Evolutionary conservation across 2,113 vertebrate species (phyloP).

Genomic region (Chitala chitala): DNA sequence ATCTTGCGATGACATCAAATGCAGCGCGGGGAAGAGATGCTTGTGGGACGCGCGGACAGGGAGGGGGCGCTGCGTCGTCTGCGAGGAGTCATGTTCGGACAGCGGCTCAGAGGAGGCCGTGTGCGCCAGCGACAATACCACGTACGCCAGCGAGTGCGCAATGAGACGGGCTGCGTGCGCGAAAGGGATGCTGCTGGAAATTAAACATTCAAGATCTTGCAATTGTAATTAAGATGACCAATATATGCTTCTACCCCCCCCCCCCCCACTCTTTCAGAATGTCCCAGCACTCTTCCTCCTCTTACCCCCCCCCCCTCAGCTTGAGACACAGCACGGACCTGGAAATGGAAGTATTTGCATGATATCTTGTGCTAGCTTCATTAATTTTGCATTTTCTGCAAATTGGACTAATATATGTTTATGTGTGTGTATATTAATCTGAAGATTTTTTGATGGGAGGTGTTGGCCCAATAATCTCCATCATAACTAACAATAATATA

Average conservation of each 20-base stretch:
- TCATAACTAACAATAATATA: conserved; percentile 48
- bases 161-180: conserved; percentile 97
- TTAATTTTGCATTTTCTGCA: conserved; percentile 42
- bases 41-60: conserved; percentile 90
- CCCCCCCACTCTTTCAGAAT: conserved; percentile 63
- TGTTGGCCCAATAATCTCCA: conserved; percentile 39
- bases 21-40: conserved; percentile 86
- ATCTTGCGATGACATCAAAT: conserved; percentile 96
- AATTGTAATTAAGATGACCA: conserved; percentile 92
- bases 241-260: conserved; percentile 61
- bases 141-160: conserved; percentile 91
- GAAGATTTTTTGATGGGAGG: conserved; percentile 20
- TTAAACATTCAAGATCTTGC: conserved; percentile 97
- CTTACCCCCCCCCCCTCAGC: conserved; percentile 46
- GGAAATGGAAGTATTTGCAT: conserved; percentile 63
- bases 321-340: conserved; percentile 63
- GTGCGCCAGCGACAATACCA: conserved; percentile 95
- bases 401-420: conserved; percentile 38
- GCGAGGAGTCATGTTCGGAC: conserved; percentile 81
- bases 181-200: conserved; percentile 85
- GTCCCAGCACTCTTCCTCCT: conserved; percentile 37
- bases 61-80: conserved; percentile 85
- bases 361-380: conserved; percentile 57
- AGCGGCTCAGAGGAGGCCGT: conserved; percentile 87
- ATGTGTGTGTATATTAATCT: conserved; percentile 29